Evolutionary conservation across 2,888 invertebrate genomes (phyloP).

Genomic region (Gryllus longicercus): DNA sequence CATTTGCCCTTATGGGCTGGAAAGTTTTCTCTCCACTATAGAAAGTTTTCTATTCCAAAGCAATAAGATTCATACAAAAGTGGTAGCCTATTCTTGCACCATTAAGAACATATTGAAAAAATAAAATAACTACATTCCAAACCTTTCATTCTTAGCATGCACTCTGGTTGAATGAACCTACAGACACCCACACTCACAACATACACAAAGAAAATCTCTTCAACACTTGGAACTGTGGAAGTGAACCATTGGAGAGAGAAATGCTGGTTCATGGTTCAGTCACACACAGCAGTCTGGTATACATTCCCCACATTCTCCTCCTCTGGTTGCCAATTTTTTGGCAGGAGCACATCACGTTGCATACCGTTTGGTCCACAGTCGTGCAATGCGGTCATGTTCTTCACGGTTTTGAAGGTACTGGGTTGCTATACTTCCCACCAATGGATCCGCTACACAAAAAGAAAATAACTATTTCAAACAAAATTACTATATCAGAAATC

Average conservation of each 20-base stretch:
- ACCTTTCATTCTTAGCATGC: not conserved
- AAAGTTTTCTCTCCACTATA: not conserved
- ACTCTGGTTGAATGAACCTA: not conserved
- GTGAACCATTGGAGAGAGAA: conserved; percentile 11
- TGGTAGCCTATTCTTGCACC: conserved; percentile 17
- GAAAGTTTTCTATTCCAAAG: conserved; percentile 7
- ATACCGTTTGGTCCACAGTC: conserved; percentile 97
- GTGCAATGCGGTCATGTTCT: conserved; percentile 96
- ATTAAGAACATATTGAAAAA: conserved; percentile 11
- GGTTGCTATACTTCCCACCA: conserved; percentile 96
- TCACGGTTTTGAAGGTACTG: conserved; percentile 96
- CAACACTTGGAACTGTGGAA: conserved; percentile 17
- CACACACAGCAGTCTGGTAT: conserved; percentile 11
- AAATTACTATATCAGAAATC: too few relatives aligned
- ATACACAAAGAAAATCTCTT: conserved; percentile 17
- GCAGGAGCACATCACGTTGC: conserved; percentile 73
- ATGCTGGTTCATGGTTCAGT: not conserved
- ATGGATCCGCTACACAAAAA: conserved; percentile 77
- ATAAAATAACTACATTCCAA: not conserved
- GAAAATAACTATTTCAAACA: not conserved
- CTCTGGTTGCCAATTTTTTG: not conserved
- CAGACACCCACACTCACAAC: not conserved
- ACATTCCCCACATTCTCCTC: conserved; percentile 1
- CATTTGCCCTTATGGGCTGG: not conserved
- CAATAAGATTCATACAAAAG: conserved; percentile 17